A percentile compares a stretch with the other conserved stretches of the same genome.
phyloP scores from a whole-genome alignment of 2,888 invertebrate species.

The Eremobia ochroleuca region DNA sequence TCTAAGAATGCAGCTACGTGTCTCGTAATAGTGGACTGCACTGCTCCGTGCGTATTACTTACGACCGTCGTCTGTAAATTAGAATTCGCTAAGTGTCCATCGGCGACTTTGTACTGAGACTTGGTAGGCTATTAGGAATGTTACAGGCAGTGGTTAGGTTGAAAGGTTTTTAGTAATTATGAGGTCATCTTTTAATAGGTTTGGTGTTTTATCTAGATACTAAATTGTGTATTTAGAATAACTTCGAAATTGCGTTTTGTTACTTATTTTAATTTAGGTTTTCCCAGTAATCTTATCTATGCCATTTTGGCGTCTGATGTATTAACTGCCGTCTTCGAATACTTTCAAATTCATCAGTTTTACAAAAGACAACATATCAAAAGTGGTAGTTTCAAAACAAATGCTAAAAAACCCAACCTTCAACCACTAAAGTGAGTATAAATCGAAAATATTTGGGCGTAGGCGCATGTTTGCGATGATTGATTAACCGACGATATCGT shows the following conservation, averaged over 20 bases:
- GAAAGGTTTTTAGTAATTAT: conserved; percentile 7
- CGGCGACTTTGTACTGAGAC: conserved; percentile 14
- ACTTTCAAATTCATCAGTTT: neutral
- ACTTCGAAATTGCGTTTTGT: conserved; percentile 6
- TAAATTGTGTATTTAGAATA: conserved; percentile 6
- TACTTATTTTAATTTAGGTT: neutral
- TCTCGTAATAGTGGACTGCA: conserved; percentile 49
- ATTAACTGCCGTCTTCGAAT: neutral
- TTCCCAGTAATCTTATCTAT: neutral
- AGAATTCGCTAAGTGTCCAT: conserved; percentile 35
- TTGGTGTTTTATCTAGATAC: conserved; percentile 5
- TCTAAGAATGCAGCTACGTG: conserved; percentile 67
- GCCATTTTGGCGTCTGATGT: neutral
- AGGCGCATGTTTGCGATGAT: conserved; percentile 63
- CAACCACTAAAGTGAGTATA: conserved; percentile 23
- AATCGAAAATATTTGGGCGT: conserved; percentile 54
- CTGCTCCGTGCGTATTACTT: conserved; percentile 51
- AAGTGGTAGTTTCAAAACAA: conserved; percentile 38
- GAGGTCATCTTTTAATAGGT: neutral
- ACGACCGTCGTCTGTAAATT: conserved; percentile 31
- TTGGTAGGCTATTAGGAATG: neutral
- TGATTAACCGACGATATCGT: conserved; percentile 61
- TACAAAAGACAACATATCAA: conserved; percentile 10
- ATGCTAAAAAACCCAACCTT: conserved; percentile 54
- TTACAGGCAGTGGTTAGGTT: neutral